phyloP scores from a whole-genome alignment of 2,113 vertebrate genomes.

The Hyla sarda region DNA sequence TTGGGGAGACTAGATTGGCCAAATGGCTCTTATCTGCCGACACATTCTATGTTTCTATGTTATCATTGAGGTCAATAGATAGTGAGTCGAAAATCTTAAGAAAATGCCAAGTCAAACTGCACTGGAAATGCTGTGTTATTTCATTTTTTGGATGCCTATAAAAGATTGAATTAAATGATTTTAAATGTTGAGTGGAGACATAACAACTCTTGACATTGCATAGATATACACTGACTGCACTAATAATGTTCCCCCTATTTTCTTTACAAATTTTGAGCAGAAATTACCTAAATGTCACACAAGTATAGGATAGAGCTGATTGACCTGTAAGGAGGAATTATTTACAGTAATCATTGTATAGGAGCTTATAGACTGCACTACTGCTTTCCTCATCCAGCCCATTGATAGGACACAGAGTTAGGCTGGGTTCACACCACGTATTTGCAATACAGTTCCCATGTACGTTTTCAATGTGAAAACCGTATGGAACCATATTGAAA shows the following conservation, averaged over 20 bases:
- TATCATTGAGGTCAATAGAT: neutral
- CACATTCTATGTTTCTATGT: too few species aligned
- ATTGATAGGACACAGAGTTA: neutral
- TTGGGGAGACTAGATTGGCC: too few species aligned
- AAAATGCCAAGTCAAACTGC: neutral
- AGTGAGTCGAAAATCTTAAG: neutral
- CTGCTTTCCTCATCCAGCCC: neutral
- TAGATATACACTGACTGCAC: neutral
- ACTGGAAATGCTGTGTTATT: neutral
- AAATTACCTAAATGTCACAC: neutral
- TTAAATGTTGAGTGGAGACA: too few species aligned
- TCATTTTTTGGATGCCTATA: neutral
- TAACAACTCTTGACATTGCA: neutral
- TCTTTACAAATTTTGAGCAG: neutral
- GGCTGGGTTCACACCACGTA: too few species aligned
- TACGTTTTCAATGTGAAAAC: too few species aligned
- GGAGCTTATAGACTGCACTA: too few species aligned
- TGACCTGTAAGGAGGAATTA: too few species aligned
- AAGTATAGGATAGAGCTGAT: neutral
- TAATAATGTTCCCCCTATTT: neutral
- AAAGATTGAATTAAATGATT: too few species aligned
- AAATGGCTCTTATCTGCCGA: too few species aligned
- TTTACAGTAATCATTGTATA: too few species aligned
- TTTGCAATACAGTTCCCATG: too few species aligned
- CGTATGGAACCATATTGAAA: too few species aligned